Base-by-base conservation (phyloP, 2,888 invertebrate species). In the Lutraria lutraria region DNA sequence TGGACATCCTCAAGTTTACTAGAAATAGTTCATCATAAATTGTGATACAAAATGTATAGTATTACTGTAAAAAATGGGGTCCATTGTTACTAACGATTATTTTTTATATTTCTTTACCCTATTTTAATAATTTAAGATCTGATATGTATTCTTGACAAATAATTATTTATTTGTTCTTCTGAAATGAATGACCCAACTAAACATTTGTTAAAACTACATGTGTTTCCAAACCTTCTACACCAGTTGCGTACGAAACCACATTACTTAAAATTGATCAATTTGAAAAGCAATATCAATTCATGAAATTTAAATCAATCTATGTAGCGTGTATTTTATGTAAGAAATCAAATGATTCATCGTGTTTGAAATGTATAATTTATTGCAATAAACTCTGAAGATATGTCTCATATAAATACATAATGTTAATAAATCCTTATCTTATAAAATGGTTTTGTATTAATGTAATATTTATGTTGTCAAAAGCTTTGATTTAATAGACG, bases 301-400 rank as follows among this genome's bases (percentile, higher is more conserved):
- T 10, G 25, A 68, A 68, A 68, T 68, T 68, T 63, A 68, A 68
- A 25, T 68, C 63, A 68, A 25, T 68, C 25, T 2, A 25, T 25
- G 25, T 68, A 68, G 25, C 63, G n/a, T 25, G 25, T 25, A n/a
- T 12, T 68, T 68, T 8, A 68, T 68, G 25, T 12, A 68, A n/a
- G 25, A 68, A 25, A 25, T 25, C n/a, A 68, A 68, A 25, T 68
- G 60, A 68, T 68, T 68, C 43, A 68, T 25, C n/a, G 8, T 68
- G 63, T 25, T 25, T 68, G 43, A 68, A 68, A 68, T 68, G 63
- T 68, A 68, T 68, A 68, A 68, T 68, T 68, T 25, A 68, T 68
- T 25, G 25, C 63, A n/a, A 63, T 25, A 68, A 60, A 43, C 43
- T 68, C 6, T 25, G n/a, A 68, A 68, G 63, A 68, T 68, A 68